Conservation (phyloP, 2,113 vertebrate species). For the Polyodon spathula region DNA sequence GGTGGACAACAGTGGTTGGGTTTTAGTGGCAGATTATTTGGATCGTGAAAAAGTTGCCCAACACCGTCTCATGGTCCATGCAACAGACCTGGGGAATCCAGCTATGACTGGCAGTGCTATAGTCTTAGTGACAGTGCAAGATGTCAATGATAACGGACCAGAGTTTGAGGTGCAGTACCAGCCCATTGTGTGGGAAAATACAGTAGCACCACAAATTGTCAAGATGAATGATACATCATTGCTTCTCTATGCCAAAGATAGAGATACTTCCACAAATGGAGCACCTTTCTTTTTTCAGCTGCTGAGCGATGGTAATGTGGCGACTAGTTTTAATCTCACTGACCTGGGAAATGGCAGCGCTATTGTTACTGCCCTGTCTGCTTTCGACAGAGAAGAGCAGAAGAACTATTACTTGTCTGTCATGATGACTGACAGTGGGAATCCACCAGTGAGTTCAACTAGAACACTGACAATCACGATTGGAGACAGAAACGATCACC, state of each 20-base stretch:
- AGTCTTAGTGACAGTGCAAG: constrained; percentile 60
- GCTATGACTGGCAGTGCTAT: constrained; percentile 65
- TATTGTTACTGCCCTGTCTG: constrained; percentile 52
- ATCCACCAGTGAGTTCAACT: constrained; percentile 73
- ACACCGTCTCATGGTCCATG: constrained; percentile 66
- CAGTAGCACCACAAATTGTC: constrained; percentile 54
- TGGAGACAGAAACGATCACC: constrained; percentile 77
- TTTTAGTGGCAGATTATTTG: constrained; percentile 58
- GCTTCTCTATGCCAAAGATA: constrained; percentile 62
- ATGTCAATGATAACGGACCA: constrained; percentile 77
- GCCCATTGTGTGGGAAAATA: constrained; percentile 77
- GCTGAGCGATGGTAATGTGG: constrained; percentile 40
- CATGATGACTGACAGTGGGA: constrained; percentile 72
- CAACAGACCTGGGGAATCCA: constrained; percentile 63
- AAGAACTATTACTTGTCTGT: constrained; percentile 66
- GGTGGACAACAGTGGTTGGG: constrained; percentile 65
- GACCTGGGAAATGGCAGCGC: constrained; percentile 73
- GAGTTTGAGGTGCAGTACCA: constrained; percentile 69
- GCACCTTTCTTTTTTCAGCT: constrained; percentile 68
- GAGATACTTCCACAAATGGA: constrained; percentile 59
- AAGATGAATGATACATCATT: constrained; percentile 68
- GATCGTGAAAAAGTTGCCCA: constrained; percentile 64
- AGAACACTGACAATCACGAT: constrained; percentile 65
- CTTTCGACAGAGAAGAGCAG: constrained; percentile 73
- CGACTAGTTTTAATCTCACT: constrained; percentile 61